Conservation (phyloP, 1,140 invertebrate genomes). For the Lepeophtheirus salmonis region DNA sequence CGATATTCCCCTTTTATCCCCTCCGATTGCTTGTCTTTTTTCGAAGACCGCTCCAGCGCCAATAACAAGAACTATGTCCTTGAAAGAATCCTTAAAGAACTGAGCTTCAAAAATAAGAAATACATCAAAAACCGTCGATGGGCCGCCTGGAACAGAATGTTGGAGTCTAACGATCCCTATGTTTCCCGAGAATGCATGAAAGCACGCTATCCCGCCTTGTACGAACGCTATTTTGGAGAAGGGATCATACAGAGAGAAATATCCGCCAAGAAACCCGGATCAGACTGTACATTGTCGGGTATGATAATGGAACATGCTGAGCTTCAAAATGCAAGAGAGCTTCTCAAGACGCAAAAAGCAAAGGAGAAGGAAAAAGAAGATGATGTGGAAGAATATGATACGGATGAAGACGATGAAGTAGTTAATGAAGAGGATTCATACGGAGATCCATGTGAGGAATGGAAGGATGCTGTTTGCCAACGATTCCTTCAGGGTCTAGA, state of each 20-base stretch:
- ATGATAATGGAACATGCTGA: not conserved
- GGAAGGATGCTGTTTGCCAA: not conserved
- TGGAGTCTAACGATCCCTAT: not conserved
- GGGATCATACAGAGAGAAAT: not conserved
- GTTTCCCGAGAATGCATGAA: not conserved
- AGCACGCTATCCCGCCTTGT: not conserved
- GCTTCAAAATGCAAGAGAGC: not conserved
- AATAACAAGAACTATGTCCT: too few relatives aligned
- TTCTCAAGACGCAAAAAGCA: not conserved
- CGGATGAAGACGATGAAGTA: not conserved
- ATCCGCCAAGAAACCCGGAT: not conserved
- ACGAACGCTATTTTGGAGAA: not conserved
- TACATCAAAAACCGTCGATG: not conserved
- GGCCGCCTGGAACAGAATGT: not conserved
- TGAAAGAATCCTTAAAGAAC: too few relatives aligned
- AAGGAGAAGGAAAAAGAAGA: not conserved
- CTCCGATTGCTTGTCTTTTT: too few relatives aligned
- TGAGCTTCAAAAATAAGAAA: too few relatives aligned
- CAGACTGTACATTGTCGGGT: not conserved
- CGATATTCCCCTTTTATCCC: too few relatives aligned
- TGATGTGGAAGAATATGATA: not conserved
- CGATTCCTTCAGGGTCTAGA: not conserved
- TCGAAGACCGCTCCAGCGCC: too few relatives aligned
- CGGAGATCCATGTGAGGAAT: not conserved
- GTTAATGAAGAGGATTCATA: not conserved